Conservation (phyloP, 2,113 vertebrate species). For the Cyanocitta stelleri region DNA sequence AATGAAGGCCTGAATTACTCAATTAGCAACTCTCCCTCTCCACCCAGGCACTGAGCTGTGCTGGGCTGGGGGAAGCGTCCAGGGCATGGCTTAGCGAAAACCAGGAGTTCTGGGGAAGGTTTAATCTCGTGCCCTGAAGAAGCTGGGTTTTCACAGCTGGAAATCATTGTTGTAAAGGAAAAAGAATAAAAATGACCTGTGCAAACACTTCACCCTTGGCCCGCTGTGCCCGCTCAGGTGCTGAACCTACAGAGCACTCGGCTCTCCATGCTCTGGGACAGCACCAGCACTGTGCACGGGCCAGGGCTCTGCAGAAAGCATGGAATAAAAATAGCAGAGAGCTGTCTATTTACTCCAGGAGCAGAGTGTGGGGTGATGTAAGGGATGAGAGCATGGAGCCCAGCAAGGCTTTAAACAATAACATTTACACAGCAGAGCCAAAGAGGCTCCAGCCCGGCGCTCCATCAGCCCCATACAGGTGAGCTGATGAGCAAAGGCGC, state of each 20-base stretch:
- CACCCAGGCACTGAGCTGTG: background rate
- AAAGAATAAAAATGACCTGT: background rate
- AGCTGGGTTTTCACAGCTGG: background rate
- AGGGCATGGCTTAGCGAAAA: rapidly evolving
- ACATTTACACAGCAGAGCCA: background rate
- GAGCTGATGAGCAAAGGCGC: background rate
- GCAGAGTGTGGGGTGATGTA: background rate
- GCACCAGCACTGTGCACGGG: rapidly evolving
- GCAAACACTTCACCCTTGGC: background rate
- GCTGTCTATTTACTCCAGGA: background rate
- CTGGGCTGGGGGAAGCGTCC: background rate
- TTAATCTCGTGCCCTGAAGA: background rate
- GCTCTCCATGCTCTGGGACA: background rate
- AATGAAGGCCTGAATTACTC: slow-evolving; percentile 25
- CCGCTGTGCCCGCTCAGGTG: rapidly evolving
- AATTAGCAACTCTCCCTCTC: background rate
- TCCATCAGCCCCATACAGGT: background rate
- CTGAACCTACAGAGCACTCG: rapidly evolving
- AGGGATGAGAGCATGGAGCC: background rate
- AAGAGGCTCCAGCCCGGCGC: rapidly evolving
- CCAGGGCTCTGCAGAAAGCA: background rate
- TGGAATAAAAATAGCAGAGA: background rate
- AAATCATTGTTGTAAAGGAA: background rate
- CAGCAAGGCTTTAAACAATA: background rate
- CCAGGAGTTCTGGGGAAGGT: background rate